A percentile compares a stretch with the other conserved stretches of the same genome.
phyloP scores from a whole-genome alignment of 2,113 vertebrate genomes.

The Otis tarda region DNA sequence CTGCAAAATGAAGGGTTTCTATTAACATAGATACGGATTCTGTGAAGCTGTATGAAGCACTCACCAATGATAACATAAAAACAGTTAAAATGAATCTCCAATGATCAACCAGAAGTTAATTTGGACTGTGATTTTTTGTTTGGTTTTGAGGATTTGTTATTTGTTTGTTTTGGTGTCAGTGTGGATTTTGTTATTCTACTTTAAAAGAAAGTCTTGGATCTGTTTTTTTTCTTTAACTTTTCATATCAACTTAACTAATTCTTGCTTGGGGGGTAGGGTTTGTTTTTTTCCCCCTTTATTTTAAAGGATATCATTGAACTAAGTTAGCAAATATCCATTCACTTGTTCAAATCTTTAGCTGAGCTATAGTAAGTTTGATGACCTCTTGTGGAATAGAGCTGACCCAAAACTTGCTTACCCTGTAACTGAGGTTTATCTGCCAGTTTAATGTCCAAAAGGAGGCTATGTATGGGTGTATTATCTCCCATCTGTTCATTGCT shows the following conservation, averaged over 20 bases:
- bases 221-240: neutral
- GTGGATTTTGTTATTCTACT: neutral
- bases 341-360: neutral
- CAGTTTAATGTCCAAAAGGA: neutral
- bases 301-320: neutral
- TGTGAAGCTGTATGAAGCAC: neutral
- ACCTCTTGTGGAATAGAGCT: neutral
- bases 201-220: neutral
- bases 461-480: neutral
- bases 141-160: rapidly evolving
- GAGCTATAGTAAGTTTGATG: neutral
- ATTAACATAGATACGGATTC: neutral
- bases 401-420: neutral
- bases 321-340: neutral
- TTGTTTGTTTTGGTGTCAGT: neutral
- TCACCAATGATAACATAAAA: neutral
- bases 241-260: neutral
- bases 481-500: neutral
- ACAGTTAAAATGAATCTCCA: neutral
- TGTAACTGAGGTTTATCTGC: neutral
- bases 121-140: rapidly evolving
- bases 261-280: neutral
- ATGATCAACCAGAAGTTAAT: neutral
- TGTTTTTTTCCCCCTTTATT: rapidly evolving
- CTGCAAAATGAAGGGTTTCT: neutral